These are phyloP conservation scores for Amphilophus citrinellus DNA, from an alignment of 2,113 vertebrate species.

Conservation along the genomic window DNA sequence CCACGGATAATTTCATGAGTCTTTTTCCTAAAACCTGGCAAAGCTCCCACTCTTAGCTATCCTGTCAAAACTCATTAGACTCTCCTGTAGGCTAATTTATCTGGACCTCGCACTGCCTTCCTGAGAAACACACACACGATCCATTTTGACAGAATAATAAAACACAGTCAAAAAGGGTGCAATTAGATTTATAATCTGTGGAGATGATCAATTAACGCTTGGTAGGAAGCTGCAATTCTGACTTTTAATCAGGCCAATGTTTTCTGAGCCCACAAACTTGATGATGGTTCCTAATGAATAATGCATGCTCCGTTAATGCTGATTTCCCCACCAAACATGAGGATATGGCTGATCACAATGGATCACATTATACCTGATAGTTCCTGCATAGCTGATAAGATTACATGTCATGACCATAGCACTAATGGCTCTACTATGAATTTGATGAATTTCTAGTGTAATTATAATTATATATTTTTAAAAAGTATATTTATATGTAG, in stretches of 20 bases:
- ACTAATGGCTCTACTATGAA: neutral
- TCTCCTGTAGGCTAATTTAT: conserved; percentile 58
- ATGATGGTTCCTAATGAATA: conserved; percentile 63
- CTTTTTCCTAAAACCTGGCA: conserved; percentile 31
- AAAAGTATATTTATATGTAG: neutral
- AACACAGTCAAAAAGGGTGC: conserved; percentile 59
- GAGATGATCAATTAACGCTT: conserved; percentile 72
- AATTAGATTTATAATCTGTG: conserved; percentile 74
- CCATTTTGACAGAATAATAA: conserved; percentile 81
- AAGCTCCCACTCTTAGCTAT: conserved; percentile 40
- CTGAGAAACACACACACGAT: conserved; percentile 73
- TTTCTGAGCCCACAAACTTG: conserved; percentile 61
- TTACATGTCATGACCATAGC: conserved; percentile 12
- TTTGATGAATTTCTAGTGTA: conserved; percentile 5
- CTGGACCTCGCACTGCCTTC: conserved; percentile 58
- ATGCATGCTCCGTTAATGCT: conserved; percentile 52
- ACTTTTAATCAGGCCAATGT: conserved; percentile 69
- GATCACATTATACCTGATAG: conserved; percentile 49
- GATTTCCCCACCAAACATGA: conserved; percentile 41
- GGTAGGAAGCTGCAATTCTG: conserved; percentile 59
- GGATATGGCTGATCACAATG: conserved; percentile 41
- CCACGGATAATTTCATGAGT: conserved; percentile 36
- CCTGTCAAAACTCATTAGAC: conserved; percentile 70
- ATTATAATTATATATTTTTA: neutral
- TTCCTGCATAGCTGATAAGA: conserved; percentile 34